Percentiles rank a stretch among this genome's conserved stretches.
phyloP scores from a whole-genome alignment of 2,797 vertebrate species.

The Pagetopsis macropterus region DNA sequence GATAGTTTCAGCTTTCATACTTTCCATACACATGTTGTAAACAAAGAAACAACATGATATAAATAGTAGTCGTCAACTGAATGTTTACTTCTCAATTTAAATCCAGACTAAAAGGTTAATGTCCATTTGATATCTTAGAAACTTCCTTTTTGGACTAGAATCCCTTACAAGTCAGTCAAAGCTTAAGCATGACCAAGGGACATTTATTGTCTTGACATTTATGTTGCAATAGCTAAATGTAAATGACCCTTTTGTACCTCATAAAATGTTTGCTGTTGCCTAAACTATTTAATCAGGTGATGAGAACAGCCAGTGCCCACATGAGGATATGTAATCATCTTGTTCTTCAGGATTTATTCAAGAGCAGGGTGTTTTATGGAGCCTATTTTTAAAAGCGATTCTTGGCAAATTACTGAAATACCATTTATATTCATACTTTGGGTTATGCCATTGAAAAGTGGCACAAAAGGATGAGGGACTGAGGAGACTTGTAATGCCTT shows the following conservation, averaged over 20 bases:
- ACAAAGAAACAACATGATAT: slow-evolving; percentile 7
- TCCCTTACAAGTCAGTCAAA: slow-evolving; percentile 31
- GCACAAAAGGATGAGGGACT: slow-evolving; percentile 58
- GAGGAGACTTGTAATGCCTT: slow-evolving; percentile 62
- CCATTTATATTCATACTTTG: slow-evolving; percentile 57
- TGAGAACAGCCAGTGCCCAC: slow-evolving; percentile 36
- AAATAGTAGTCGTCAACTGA: slow-evolving; percentile 37
- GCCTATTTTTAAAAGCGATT: slow-evolving; percentile 45
- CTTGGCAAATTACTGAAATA: slow-evolving; percentile 57
- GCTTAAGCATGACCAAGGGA: slow-evolving; percentile 15
- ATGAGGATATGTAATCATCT: slow-evolving; percentile 55
- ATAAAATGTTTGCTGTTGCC: slow-evolving; percentile 50
- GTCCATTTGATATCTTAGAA: slow-evolving; percentile 29
- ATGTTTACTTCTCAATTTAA: slow-evolving; percentile 11
- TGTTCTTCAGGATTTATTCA: slow-evolving; percentile 45
- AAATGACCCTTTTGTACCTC: slow-evolving; percentile 49
- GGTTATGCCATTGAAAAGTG: slow-evolving; percentile 51
- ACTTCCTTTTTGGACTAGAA: slow-evolving; percentile 30
- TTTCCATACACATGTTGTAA: slow-evolving; percentile 23
- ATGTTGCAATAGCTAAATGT: slow-evolving; percentile 35
- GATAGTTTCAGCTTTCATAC: slow-evolving; percentile 13
- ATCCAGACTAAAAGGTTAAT: slow-evolving; percentile 25
- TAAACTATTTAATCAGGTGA: slow-evolving; percentile 56
- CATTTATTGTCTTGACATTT: slow-evolving; percentile 1
- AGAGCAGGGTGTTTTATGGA: slow-evolving; percentile 34